Percentiles rank a stretch among this genome's conserved stretches.
These are phyloP conservation scores for Notoglanidium macrostoma DNA, from an alignment of 2,797 vertebrate species.

Conservation along the genomic window DNA sequence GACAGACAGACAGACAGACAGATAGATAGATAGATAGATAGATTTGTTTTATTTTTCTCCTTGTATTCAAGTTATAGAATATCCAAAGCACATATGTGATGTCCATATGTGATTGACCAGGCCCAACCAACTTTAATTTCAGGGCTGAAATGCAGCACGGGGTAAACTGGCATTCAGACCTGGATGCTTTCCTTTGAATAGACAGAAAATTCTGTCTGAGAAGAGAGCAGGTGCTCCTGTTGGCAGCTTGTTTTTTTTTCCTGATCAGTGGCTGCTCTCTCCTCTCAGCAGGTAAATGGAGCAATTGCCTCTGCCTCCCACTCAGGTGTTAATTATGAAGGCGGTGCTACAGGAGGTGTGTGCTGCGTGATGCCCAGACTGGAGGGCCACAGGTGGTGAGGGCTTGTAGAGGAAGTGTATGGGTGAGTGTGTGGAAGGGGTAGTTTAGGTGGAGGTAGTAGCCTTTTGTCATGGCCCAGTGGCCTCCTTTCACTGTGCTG, in stretches of 20 bases:
- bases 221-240: slow-evolving; percentile 54
- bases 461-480: slow-evolving; percentile 60
- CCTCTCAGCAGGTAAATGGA: slow-evolving; percentile 64
- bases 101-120: neutral
- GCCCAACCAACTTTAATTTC: neutral
- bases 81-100: neutral
- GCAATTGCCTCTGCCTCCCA: slow-evolving; percentile 66
- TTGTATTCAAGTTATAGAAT: slow-evolving; percentile 38
- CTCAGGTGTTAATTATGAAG: slow-evolving; percentile 77
- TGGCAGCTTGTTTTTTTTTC: slow-evolving; percentile 49
- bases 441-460: slow-evolving; percentile 43
- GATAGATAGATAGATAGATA: too few relatives aligned
- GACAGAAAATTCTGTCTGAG: slow-evolving; percentile 31
- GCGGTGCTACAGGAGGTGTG: slow-evolving; percentile 52
- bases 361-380: slow-evolving; percentile 53
- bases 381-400: slow-evolving; percentile 39
- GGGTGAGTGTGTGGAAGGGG: slow-evolving; percentile 29
- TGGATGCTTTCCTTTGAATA: neutral
- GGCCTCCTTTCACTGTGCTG: slow-evolving; percentile 55
- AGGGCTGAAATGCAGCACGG: neutral
- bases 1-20: too few relatives aligned
- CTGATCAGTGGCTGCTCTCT: slow-evolving; percentile 51
- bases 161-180: neutral
- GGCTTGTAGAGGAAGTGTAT: slow-evolving; percentile 29
- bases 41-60: slow-evolving; percentile 28